A percentile compares a stretch with the other conserved stretches of the same genome.
Conservation (phyloP, 2,797 vertebrate species). For the Clarias pachynema region DNA sequence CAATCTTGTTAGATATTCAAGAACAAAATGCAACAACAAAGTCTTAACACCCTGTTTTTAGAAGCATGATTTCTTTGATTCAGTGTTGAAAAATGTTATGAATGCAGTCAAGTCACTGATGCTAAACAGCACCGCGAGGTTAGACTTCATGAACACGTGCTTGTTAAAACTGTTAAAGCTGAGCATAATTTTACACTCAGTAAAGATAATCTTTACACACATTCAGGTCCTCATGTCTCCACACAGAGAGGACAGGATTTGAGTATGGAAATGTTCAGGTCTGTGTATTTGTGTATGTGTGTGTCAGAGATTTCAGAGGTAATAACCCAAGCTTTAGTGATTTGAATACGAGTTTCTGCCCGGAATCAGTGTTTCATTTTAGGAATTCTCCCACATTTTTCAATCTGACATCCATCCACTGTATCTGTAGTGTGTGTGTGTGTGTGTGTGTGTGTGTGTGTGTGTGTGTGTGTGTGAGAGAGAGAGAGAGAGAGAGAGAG, state of each 20-base stretch:
- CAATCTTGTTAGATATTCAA: background rate
- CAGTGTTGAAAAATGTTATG: background rate
- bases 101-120: background rate
- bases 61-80: background rate
- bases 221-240: background rate
- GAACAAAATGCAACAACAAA: background rate
- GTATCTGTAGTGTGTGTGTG: too few species aligned
- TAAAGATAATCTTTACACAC: background rate
- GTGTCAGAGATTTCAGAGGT: background rate
- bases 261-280: slow-evolving; percentile 13
- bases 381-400: background rate
- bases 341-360: background rate
- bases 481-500: too few species aligned
- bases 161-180: background rate
- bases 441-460: background rate
- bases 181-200: background rate
- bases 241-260: background rate
- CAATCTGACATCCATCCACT: background rate
- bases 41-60: background rate
- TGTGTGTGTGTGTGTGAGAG: background rate
- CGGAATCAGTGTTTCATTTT: background rate
- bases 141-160: background rate
- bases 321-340: background rate
- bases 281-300: background rate
- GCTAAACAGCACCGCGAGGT: background rate